phyloP scores from a whole-genome alignment of 2,113 vertebrate genomes.

The Pyxicephalus adspersus region DNA sequence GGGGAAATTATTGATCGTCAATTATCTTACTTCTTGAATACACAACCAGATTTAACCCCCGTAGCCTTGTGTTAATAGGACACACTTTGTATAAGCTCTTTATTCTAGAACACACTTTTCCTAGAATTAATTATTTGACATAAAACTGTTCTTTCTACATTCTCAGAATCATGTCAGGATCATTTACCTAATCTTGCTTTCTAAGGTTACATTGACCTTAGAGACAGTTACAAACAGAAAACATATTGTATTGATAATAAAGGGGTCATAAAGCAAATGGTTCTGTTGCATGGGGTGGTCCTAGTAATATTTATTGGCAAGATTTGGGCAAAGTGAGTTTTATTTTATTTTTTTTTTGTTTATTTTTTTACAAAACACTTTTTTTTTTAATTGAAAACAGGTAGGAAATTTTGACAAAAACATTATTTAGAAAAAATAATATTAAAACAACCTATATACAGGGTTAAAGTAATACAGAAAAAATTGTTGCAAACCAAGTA shows the following conservation, averaged over 20 bases:
- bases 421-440: too few relatives aligned
- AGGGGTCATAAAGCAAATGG: neutral
- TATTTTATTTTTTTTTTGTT: neutral
- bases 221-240: neutral
- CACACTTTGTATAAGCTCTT: neutral
- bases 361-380: neutral
- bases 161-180: constrained; percentile 25
- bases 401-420: too few relatives aligned
- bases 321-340: neutral
- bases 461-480: too few relatives aligned
- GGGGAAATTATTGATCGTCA: too few relatives aligned
- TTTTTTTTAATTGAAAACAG: neutral
- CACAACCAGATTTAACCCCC: neutral
- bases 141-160: neutral
- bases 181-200: constrained; percentile 2
- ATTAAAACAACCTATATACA: too few relatives aligned
- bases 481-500: too few relatives aligned
- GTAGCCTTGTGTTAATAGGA: neutral
- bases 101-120: constrained; percentile 9
- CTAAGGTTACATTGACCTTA: constrained; percentile 30
- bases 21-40: neutral
- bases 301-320: neutral
- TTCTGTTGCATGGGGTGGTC: neutral
- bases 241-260: neutral
- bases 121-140: neutral